phyloP scores from a whole-genome alignment of 2,888 invertebrate species.

The Adelphocoris suturalis region DNA sequence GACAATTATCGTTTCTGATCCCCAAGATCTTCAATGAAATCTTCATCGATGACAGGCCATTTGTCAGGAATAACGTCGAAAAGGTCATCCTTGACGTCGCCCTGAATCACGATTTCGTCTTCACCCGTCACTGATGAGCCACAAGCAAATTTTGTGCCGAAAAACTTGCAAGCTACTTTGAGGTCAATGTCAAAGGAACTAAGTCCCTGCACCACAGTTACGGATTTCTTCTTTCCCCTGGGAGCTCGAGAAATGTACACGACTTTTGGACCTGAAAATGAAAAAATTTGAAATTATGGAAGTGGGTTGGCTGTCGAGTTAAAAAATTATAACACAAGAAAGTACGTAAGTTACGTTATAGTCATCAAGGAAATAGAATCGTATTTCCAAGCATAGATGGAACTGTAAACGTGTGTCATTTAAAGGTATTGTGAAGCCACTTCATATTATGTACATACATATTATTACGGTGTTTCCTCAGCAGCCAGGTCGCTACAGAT shows the following conservation, averaged over 20 bases:
- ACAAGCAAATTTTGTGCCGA: constrained; percentile 98
- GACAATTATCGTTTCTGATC: constrained; percentile 90
- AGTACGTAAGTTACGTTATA: too few relatives aligned
- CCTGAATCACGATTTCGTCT: constrained; percentile 97
- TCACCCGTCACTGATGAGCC: constrained; percentile 99
- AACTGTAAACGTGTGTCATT: too few relatives aligned
- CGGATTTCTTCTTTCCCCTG: constrained; percentile 98
- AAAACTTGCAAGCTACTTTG: constrained; percentile 98
- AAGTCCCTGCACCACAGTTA: constrained; percentile 97
- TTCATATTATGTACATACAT: too few relatives aligned
- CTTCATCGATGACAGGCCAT: constrained; percentile 98
- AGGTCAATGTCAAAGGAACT: constrained; percentile 97
- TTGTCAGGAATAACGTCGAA: constrained; percentile 99
- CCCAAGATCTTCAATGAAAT: constrained; percentile 94
- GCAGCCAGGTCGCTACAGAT: too few relatives aligned
- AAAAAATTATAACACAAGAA: too few relatives aligned
- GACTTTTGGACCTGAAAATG: constrained; percentile 85
- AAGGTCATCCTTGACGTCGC: constrained; percentile 98
- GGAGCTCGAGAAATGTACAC: constrained; percentile 89
- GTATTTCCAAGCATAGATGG: too few relatives aligned
- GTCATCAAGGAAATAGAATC: too few relatives aligned
- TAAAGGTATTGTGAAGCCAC: too few relatives aligned
- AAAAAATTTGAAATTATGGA: too few relatives aligned
- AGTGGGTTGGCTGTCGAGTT: too few relatives aligned
- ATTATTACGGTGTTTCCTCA: too few relatives aligned